Percentiles rank a stretch among this genome's conserved stretches.
phyloP scores from a whole-genome alignment of 53 echinoderm and acorn worm genomes.

The Apostichopus leukothele region DNA sequence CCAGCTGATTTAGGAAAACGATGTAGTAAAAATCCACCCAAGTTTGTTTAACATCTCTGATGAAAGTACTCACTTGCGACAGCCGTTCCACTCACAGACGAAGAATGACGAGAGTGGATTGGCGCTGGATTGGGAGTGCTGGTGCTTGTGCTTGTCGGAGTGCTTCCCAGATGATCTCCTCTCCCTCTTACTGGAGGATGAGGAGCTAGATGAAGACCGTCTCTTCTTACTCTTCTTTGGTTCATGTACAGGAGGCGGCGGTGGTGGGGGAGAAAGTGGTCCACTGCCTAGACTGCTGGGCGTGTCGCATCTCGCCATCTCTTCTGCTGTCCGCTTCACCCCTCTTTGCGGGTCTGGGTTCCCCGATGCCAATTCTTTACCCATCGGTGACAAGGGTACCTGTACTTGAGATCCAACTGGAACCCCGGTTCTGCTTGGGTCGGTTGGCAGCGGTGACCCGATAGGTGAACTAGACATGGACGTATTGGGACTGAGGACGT shows the following conservation, averaged over 20 bases:
- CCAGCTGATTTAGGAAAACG: no score
- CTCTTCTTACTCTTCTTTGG: constrained; percentile 70
- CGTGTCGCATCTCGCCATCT: constrained; percentile 27
- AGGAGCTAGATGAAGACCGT: constrained; percentile 76
- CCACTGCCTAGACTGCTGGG: constrained; percentile 38
- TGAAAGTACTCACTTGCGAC: constrained; percentile 68
- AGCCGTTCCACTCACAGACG: constrained; percentile 91
- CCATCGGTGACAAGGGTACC: constrained; percentile 2
- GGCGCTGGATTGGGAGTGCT: constrained; percentile 31
- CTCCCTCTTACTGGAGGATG: constrained; percentile 65
- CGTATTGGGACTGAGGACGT: constrained; percentile 27
- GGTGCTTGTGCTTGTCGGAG: constrained; percentile 53
- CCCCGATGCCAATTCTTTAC: background rate
- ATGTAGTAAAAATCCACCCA: background rate
- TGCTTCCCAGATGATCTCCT: constrained; percentile 53
- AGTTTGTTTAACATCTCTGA: background rate
- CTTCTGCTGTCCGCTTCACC: constrained; percentile 39
- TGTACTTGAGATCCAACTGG: background rate
- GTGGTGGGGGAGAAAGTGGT: constrained; percentile 45
- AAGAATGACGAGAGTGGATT: constrained; percentile 45
- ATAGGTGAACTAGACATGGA: constrained; percentile 48
- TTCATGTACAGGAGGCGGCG: background rate
- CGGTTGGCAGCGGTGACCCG: constrained; percentile 22
- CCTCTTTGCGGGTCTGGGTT: constrained; percentile 13
- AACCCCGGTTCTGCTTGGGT: background rate